Percentiles rank a stretch among this genome's conserved stretches.
phyloP scores from a whole-genome alignment of 2,113 vertebrate genomes.

The Martes martes region DNA sequence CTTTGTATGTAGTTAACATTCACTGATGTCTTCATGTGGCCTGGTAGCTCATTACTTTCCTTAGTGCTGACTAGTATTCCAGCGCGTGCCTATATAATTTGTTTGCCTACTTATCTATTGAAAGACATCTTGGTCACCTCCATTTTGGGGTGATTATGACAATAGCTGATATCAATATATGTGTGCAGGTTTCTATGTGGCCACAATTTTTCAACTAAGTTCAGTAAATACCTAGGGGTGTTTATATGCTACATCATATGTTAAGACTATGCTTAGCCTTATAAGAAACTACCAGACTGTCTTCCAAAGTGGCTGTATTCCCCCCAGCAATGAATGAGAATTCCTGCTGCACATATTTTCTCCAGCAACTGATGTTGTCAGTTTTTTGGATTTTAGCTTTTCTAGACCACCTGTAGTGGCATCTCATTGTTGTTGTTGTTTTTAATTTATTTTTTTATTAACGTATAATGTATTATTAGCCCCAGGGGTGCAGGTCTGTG shows the following conservation, averaged over 20 bases:
- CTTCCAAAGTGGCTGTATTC: not conserved
- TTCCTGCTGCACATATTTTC: not conserved
- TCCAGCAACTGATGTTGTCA: not conserved
- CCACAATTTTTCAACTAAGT: not conserved
- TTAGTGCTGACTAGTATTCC: not conserved
- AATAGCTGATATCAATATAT: not conserved
- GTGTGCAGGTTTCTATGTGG: not conserved
- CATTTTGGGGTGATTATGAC: not conserved
- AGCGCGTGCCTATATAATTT: not conserved
- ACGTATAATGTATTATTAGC: too few relatives aligned
- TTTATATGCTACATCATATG: not conserved
- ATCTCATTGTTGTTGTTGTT: not conserved
- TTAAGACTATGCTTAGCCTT: not conserved
- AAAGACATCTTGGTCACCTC: not conserved
- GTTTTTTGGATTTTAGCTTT: not conserved
- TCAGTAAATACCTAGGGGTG: not conserved
- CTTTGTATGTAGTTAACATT: not conserved
- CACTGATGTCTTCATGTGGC: not conserved
- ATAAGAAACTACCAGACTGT: not conserved
- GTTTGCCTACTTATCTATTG: not conserved
- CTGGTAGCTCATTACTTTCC: not conserved
- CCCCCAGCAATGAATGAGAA: not conserved
- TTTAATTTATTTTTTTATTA: too few relatives aligned
- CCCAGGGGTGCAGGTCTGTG: too few relatives aligned
- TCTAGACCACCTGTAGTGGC: not conserved